Evolutionary conservation across 2,797 vertebrate genomes (phyloP).

Genomic region (Dermochelys coriacea): DNA sequence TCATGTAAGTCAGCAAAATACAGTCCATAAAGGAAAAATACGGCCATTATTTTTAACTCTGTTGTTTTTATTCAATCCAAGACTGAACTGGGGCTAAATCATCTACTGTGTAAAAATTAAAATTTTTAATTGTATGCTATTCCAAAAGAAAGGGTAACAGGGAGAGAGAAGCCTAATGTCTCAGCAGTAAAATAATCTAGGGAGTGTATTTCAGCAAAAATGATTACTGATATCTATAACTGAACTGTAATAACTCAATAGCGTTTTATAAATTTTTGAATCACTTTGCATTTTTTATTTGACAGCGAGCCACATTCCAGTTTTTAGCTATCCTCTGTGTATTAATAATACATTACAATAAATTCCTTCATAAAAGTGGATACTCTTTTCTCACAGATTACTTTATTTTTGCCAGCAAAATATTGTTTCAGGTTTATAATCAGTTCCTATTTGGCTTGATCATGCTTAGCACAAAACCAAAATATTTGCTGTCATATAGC

Average conservation of each 20-base stretch:
- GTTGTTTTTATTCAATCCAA: slow-evolving; percentile 77
- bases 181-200: slow-evolving; percentile 70
- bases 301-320: slow-evolving; percentile 82
- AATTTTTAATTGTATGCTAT: slow-evolving; percentile 80
- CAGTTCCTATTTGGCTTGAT: slow-evolving; percentile 77
- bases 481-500: slow-evolving; percentile 70
- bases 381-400: slow-evolving; percentile 61
- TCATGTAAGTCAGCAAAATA: slow-evolving; percentile 81
- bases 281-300: slow-evolving; percentile 80
- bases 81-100: slow-evolving; percentile 72
- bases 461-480: slow-evolving; percentile 71
- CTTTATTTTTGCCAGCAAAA: slow-evolving; percentile 76
- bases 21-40: slow-evolving; percentile 72
- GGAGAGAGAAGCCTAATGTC: slow-evolving; percentile 46
- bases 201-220: slow-evolving; percentile 76
- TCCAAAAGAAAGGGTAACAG: slow-evolving; percentile 62
- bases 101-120: slow-evolving; percentile 77
- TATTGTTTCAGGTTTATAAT: slow-evolving; percentile 81
- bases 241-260: slow-evolving; percentile 85
- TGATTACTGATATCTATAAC: slow-evolving; percentile 81
- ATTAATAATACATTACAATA: slow-evolving; percentile 83
- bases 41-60: slow-evolving; percentile 70
- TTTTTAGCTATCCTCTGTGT: slow-evolving; percentile 84
- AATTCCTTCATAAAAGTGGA: slow-evolving; percentile 75
- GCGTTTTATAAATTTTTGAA: slow-evolving; percentile 86